Conservation (phyloP, 2,113 vertebrate genomes). For the Paralichthys olivaceus region DNA sequence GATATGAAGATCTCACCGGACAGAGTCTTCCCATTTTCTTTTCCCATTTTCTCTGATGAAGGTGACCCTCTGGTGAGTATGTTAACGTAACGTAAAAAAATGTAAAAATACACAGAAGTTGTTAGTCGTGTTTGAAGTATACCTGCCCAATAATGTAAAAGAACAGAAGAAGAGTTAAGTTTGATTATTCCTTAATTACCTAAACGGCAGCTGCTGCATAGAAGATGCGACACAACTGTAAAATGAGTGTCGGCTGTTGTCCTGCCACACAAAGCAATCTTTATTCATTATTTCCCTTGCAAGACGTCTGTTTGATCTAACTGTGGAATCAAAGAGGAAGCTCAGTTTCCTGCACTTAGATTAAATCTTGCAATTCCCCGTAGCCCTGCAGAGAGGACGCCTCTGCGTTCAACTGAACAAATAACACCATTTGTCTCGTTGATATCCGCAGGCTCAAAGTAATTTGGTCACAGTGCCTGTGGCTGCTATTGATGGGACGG, state of each 20-base stretch:
- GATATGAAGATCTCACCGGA: slow-evolving; percentile 64
- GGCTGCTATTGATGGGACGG: slow-evolving; percentile 71
- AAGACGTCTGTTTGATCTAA: slow-evolving; percentile 40
- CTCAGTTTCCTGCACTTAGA: slow-evolving; percentile 19
- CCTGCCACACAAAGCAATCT: not conserved
- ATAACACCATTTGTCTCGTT: slow-evolving; percentile 53
- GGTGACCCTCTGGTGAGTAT: slow-evolving; percentile 83
- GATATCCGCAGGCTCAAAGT: slow-evolving; percentile 80
- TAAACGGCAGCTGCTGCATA: no score
- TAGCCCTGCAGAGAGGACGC: slow-evolving; percentile 14
- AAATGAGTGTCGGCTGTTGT: not conserved
- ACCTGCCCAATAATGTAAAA: not conserved
- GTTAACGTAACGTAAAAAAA: not conserved
- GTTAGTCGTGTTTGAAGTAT: no score
- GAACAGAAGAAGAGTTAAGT: no score
- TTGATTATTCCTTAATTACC: no score
- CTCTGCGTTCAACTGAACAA: slow-evolving; percentile 13
- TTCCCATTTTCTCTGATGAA: slow-evolving; percentile 72
- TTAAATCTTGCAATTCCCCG: slow-evolving; percentile 40
- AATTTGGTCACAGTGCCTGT: slow-evolving; percentile 80
- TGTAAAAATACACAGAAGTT: not conserved
- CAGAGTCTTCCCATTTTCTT: slow-evolving; percentile 79
- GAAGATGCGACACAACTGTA: not conserved
- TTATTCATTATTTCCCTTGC: slow-evolving; percentile 24
- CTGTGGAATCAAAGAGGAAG: slow-evolving; percentile 30